A percentile compares a stretch with the other conserved stretches of the same genome.
phyloP scores from a whole-genome alignment of 2,797 vertebrate species.

The Sphenodon punctatus region DNA sequence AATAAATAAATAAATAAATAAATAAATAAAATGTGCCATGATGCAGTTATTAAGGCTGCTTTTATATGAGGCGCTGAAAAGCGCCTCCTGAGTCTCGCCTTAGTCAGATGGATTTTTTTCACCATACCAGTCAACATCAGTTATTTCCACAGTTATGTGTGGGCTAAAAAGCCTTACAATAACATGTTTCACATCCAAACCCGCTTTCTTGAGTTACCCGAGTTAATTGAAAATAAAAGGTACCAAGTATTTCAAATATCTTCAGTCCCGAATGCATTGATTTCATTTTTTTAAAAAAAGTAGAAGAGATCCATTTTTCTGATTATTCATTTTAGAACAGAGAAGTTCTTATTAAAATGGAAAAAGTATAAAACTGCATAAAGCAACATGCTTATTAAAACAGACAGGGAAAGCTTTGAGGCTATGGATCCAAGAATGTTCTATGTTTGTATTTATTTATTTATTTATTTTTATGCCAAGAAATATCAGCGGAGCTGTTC shows the following conservation, averaged over 20 bases:
- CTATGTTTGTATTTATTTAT: background rate
- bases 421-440: background rate
- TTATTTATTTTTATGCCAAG: background rate
- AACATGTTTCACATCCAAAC: background rate
- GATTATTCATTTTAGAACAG: background rate
- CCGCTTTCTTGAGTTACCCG: too few relatives aligned
- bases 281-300: too few relatives aligned
- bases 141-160: background rate
- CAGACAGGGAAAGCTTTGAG: background rate
- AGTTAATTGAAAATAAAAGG: too few relatives aligned
- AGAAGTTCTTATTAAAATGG: background rate
- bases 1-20: background rate
- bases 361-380: background rate
- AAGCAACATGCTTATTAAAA: background rate
- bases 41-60: too few relatives aligned
- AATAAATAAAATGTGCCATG: background rate
- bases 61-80: too few relatives aligned
- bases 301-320: background rate
- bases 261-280: too few relatives aligned
- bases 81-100: too few relatives aligned
- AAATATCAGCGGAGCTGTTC: background rate
- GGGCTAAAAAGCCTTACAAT: background rate
- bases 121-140: background rate
- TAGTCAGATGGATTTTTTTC: too few relatives aligned
- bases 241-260: too few relatives aligned